phyloP scores from a whole-genome alignment of 2,113 vertebrate species.

The Cochlearius cochlearius region DNA sequence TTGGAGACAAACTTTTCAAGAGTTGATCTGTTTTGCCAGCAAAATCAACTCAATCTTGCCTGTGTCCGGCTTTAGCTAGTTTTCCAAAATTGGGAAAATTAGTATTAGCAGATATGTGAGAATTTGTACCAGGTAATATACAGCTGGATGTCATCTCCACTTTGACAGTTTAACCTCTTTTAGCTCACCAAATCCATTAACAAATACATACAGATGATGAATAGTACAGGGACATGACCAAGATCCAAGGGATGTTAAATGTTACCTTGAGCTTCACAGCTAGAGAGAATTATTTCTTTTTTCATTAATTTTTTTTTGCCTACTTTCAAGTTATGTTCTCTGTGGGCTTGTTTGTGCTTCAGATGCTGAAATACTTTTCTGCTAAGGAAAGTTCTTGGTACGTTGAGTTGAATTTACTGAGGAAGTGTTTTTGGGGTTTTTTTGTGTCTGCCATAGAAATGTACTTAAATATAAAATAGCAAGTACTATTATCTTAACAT shows the following conservation, averaged over 20 bases:
- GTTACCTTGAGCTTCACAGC: neutral
- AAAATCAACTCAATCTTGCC: neutral
- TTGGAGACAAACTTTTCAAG: neutral
- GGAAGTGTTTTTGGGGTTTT: neutral
- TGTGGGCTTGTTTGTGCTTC: neutral
- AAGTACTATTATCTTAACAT: neutral
- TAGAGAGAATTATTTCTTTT: neutral
- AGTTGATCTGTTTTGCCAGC: neutral
- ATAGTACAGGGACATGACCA: too few relatives aligned
- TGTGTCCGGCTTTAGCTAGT: neutral
- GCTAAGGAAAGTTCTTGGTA: neutral
- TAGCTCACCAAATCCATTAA: neutral
- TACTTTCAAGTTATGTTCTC: neutral
- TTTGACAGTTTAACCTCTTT: neutral
- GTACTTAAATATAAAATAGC: neutral
- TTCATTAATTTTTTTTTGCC: neutral
- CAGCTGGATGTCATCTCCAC: neutral
- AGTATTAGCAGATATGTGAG: neutral
- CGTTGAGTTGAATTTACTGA: neutral
- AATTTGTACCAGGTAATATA: neutral
- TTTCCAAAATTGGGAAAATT: neutral
- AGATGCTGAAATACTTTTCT: neutral
- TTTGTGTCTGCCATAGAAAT: neutral
- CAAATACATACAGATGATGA: neutral
- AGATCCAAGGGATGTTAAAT: neutral